These are phyloP conservation scores for Yoshiicerus persimilis DNA, from an alignment of 1,140 invertebrate species.

Conservation along the genomic window DNA sequence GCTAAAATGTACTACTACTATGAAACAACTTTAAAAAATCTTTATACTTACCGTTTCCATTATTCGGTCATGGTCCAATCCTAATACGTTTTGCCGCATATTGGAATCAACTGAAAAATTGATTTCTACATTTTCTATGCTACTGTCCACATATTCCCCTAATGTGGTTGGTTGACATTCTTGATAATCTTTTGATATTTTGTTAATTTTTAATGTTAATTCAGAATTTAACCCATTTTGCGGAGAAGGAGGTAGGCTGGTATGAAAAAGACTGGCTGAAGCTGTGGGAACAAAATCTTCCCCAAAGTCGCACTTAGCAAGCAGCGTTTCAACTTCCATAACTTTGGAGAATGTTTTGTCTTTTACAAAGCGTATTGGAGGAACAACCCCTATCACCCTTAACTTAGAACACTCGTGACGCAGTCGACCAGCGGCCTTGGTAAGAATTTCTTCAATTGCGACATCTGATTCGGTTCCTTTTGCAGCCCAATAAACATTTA, in stretches of 20 bases:
- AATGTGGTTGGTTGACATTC: neutral
- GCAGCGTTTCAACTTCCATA: constrained; percentile 60
- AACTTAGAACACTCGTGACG: constrained; percentile 69
- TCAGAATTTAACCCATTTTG: constrained; percentile 53
- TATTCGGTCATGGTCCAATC: constrained; percentile 66
- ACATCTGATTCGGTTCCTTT: constrained; percentile 56
- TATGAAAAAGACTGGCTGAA: constrained; percentile 47
- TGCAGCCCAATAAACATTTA: constrained; percentile 71
- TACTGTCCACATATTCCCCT: constrained; percentile 50
- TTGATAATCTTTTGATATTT: constrained; percentile 53
- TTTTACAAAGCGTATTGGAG: constrained; percentile 69
- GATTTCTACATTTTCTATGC: constrained; percentile 56
- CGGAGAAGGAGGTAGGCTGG: constrained; percentile 50
- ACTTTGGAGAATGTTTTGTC: constrained; percentile 60
- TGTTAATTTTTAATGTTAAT: constrained; percentile 56
- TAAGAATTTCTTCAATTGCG: constrained; percentile 57
- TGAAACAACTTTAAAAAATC: neutral
- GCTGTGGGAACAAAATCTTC: constrained; percentile 59
- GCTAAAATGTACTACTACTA: neutral
- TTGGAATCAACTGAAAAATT: neutral
- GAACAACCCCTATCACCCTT: constrained; percentile 68
- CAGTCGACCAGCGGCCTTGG: constrained; percentile 59
- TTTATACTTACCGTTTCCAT: constrained; percentile 54
- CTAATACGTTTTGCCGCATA: constrained; percentile 72
- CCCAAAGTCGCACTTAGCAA: constrained; percentile 64